Conservation (phyloP, 2,888 invertebrate genomes). For the Serripes groenlandicus region DNA sequence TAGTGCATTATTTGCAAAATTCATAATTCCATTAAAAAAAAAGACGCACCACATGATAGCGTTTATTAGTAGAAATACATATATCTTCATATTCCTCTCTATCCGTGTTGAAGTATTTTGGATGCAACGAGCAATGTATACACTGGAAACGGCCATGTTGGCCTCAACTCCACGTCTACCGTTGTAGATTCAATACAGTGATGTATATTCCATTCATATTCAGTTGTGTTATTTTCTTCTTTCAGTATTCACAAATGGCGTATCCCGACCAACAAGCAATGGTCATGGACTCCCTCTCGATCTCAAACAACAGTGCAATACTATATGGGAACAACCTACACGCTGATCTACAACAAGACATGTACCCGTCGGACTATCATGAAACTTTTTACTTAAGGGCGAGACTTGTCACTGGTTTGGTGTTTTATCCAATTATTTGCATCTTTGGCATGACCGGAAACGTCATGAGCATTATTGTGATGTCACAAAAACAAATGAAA, state of each 20-base stretch:
- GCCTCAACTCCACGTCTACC: too few species aligned
- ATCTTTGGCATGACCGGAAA: slow-evolving; percentile 83
- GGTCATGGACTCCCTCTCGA: slow-evolving; percentile 11
- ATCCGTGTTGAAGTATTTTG: too few species aligned
- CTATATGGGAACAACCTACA: slow-evolving; percentile 20
- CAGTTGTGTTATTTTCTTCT: too few species aligned
- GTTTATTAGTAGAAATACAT: too few species aligned
- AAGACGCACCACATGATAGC: too few species aligned
- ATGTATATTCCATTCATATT: too few species aligned
- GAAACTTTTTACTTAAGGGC: slow-evolving; percentile 81
- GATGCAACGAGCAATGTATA: too few species aligned
- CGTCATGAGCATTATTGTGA: slow-evolving; percentile 81
- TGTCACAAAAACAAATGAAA: slow-evolving; percentile 81
- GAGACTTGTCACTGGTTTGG: slow-evolving; percentile 81
- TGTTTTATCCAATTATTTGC: slow-evolving; percentile 83
- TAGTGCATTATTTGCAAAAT: too few species aligned
- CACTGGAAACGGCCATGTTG: too few species aligned
- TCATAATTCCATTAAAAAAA: too few species aligned
- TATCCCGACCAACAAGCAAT: slow-evolving; percentile 6
- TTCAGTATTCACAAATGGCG: slow-evolving; percentile 48
- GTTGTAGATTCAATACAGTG: too few species aligned
- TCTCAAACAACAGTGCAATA: slow-evolving; percentile 1
- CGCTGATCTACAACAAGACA: background rate
- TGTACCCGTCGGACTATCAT: slow-evolving; percentile 56
- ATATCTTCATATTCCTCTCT: too few species aligned